Percentiles rank a stretch among this genome's conserved stretches.
These are phyloP conservation scores for Pomacea maculata DNA, from an alignment of 1,140 invertebrate species.

Conservation along the genomic window DNA sequence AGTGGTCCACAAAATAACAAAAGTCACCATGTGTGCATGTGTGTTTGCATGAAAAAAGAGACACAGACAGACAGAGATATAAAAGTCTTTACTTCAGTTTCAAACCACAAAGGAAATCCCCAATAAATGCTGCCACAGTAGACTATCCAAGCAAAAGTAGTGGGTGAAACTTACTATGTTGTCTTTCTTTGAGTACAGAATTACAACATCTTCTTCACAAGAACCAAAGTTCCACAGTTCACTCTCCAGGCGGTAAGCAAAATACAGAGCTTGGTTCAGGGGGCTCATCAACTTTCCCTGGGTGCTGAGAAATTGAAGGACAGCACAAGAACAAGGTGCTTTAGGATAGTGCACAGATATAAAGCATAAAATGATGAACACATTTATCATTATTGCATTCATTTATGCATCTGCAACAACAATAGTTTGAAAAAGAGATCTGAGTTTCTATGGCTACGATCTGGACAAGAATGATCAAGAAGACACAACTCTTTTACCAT, in stretches of 20 bases:
- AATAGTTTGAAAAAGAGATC: no score
- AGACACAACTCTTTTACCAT: no score
- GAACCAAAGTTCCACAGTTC: constrained; percentile 38
- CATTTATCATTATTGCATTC: no score
- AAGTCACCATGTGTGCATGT: background rate
- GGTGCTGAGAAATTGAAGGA: background rate
- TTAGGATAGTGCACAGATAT: no score
- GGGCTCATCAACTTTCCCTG: background rate
- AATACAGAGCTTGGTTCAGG: constrained; percentile 26
- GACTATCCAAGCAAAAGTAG: background rate
- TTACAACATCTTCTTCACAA: constrained; percentile 44
- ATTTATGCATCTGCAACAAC: no score
- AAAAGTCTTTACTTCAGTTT: background rate
- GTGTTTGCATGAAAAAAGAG: background rate
- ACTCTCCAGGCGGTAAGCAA: constrained; percentile 35
- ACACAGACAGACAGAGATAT: background rate
- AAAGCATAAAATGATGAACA: no score
- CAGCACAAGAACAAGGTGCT: background rate
- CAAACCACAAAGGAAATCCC: background rate
- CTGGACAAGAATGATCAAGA: no score
- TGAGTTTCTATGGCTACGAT: no score
- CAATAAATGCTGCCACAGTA: background rate
- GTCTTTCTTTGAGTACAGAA: constrained; percentile 39
- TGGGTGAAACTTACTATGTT: constrained; percentile 31
- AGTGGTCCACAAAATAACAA: background rate